A percentile compares a stretch with the other conserved stretches of the same genome.
Evolutionary conservation across 2,797 vertebrate species (phyloP).

Genomic region (Echeneis naucrates): DNA sequence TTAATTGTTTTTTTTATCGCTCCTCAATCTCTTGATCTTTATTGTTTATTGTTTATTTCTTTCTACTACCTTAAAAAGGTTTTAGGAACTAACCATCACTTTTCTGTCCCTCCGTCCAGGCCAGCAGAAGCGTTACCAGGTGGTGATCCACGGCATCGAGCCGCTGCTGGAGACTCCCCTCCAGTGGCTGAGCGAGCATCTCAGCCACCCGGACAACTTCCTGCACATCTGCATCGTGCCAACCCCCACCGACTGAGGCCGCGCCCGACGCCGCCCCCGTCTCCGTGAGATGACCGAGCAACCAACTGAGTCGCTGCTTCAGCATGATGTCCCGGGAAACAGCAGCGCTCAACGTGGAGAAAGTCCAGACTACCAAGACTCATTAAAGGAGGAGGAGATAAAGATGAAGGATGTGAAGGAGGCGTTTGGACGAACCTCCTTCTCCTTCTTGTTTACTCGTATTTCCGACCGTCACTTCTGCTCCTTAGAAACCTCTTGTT

Average conservation of each 20-base stretch:
- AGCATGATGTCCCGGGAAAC: neutral
- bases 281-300: constrained; percentile 11
- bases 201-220: constrained; percentile 99
- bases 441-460: constrained; percentile 27
- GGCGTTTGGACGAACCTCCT: constrained; percentile 12
- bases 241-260: constrained; percentile 88
- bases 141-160: constrained; percentile 97
- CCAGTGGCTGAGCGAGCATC: constrained; percentile 98
- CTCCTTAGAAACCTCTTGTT: constrained; percentile 1
- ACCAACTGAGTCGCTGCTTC: neutral
- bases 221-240: constrained; percentile 96
- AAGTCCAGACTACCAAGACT: constrained; percentile 41
- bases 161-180: constrained; percentile 96
- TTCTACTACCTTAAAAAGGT: too few species aligned
- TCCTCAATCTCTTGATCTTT: too few species aligned
- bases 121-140: constrained; percentile 92
- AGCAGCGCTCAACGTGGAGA: constrained; percentile 1
- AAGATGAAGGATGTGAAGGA: constrained; percentile 21
- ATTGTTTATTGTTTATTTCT: neutral
- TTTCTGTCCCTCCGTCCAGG: constrained; percentile 76
- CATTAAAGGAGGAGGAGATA: constrained; percentile 22
- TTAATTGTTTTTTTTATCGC: too few species aligned
- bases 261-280: neutral
- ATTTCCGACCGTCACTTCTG: constrained; percentile 18
- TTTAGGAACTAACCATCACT: neutral